These are phyloP conservation scores for Saccostrea cuccullata DNA, from an alignment of 1,140 invertebrate species.

Conservation along the genomic window DNA sequence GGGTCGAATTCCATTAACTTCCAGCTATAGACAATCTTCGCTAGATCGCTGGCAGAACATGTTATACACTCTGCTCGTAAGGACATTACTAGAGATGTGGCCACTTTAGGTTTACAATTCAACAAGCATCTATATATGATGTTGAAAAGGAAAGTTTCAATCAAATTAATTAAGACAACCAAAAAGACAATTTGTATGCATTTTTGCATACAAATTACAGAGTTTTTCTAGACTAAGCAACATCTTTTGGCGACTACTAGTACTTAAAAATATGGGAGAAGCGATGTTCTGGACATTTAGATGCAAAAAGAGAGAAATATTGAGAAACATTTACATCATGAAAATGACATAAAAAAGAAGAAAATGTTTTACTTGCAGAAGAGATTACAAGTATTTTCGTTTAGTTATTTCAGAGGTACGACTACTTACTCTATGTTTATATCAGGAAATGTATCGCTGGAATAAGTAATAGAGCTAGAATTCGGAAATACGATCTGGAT, in stretches of 20 bases:
- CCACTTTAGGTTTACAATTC: constrained; percentile 51
- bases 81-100: constrained; percentile 47
- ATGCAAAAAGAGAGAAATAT: background rate
- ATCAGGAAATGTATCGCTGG: constrained; percentile 33
- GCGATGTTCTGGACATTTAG: background rate
- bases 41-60: constrained; percentile 38
- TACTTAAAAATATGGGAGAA: no score
- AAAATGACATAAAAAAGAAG: background rate
- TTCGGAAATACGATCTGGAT: constrained; percentile 33
- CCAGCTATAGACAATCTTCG: constrained; percentile 30
- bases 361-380: no score
- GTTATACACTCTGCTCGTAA: constrained; percentile 43
- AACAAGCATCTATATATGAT: constrained; percentile 45
- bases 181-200: no score
- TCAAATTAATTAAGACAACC: no score
- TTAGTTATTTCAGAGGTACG: background rate
- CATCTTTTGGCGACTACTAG: no score
- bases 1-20: constrained; percentile 30
- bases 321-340: background rate
- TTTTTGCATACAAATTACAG: no score
- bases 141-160: background rate
- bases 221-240: no score
- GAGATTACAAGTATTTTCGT: background rate
- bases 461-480: background rate
- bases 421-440: constrained; percentile 42